Percentiles rank a stretch among this genome's conserved stretches.
Conservation (phyloP, 2,113 vertebrate genomes). For the Caracal caracal region DNA sequence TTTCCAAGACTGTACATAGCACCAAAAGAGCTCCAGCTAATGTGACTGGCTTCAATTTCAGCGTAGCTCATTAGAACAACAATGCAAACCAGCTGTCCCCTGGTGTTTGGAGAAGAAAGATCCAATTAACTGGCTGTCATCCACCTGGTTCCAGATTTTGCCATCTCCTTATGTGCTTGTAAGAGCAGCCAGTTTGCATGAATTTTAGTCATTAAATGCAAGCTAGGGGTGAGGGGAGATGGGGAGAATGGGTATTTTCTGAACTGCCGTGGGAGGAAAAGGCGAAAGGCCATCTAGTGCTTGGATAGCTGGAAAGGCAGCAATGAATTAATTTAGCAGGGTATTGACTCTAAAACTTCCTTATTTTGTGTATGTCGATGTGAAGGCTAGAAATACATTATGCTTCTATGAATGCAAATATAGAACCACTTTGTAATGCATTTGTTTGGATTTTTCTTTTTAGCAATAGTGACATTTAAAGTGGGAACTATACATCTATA, state of each 20-base stretch:
- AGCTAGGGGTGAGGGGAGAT: not conserved
- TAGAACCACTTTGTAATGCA: not conserved
- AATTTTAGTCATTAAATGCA: constrained; percentile 74
- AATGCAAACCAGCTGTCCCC: constrained; percentile 78
- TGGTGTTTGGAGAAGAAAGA: constrained; percentile 74
- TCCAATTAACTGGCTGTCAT: constrained; percentile 75
- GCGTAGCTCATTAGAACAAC: constrained; percentile 72
- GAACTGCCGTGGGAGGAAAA: not conserved
- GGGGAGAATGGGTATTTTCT: not conserved
- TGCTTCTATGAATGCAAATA: constrained; percentile 25
- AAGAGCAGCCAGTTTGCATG: constrained; percentile 71
- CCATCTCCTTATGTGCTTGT: constrained; percentile 44
- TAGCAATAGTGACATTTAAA: constrained; percentile 19
- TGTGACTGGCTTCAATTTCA: constrained; percentile 44
- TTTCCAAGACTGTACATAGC: constrained; percentile 46
- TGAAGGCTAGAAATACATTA: not conserved
- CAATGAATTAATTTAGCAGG: constrained; percentile 32
- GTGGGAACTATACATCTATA: not conserved
- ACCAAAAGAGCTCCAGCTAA: constrained; percentile 56
- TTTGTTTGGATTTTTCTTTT: constrained; percentile 49
- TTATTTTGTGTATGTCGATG: not conserved
- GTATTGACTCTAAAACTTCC: constrained; percentile 26
- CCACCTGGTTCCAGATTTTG: constrained; percentile 79
- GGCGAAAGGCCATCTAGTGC: not conserved
- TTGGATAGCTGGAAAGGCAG: not conserved